Evolutionary conservation across 2,113 vertebrate species (phyloP).

Genomic region (Elaphurus davidianus): DNA sequence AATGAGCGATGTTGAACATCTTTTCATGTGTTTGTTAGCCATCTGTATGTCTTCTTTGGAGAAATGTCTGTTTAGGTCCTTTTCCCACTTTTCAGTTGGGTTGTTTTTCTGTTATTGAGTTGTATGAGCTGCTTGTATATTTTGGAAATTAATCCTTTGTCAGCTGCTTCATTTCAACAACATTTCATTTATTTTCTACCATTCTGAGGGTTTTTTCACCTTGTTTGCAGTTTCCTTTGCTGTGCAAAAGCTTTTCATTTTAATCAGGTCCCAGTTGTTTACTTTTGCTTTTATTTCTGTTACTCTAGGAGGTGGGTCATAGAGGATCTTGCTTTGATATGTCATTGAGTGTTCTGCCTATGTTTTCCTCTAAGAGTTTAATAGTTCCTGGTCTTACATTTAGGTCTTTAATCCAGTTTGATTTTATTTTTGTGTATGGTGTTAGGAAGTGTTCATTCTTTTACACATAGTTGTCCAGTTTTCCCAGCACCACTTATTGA

Average conservation of each 20-base stretch:
- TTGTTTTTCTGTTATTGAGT: not conserved
- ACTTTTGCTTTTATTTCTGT: not conserved
- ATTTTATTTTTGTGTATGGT: not conserved
- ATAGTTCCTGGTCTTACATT: not conserved
- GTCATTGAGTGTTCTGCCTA: not conserved
- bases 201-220: not conserved
- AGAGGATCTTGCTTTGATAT: not conserved
- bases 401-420: not conserved
- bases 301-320: not conserved
- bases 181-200: not conserved
- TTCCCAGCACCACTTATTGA: not conserved
- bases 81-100: not conserved
- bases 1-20: not conserved
- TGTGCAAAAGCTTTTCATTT: not conserved
- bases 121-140: not conserved
- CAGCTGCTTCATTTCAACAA: not conserved
- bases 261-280: not conserved
- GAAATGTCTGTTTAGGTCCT: not conserved
- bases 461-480: not conserved
- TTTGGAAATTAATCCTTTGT: not conserved
- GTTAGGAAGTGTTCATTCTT: not conserved
- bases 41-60: not conserved
- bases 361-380: not conserved
- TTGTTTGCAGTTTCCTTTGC: not conserved
- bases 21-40: not conserved